Evolutionary conservation across 2,888 invertebrate genomes (phyloP), one percentile per base, ranked within the genome.

Genomic region (Yponomeuta sedellus): DNA sequence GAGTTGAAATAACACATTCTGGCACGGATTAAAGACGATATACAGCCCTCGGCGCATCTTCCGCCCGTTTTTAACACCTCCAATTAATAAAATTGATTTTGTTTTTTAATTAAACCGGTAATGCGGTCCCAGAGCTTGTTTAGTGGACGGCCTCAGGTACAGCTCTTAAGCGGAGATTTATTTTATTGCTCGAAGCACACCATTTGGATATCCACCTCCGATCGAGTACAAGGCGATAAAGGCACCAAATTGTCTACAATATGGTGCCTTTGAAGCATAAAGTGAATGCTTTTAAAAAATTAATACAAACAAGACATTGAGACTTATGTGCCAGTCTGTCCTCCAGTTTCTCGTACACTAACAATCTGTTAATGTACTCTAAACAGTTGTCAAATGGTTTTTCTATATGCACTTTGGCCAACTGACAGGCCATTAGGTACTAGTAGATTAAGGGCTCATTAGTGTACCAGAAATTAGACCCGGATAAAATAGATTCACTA

Each of bases 41-140:
- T 90, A 90, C 85, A 89, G 85, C 77, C 84, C 74, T 73, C 82
- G 81, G 79, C 83, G 85, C 81, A 81, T 86, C 87, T 87, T 88
- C 88, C 89, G 88, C 84, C 89, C 89, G 85, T 88, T 90, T 88
- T 91, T 91, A 90, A 90, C 91, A 89, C 90, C 88, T 86, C 88
- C 91, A 91, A 91, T 91, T 91, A 91, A 91, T 90, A 91, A 91
- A 91, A 89, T 90, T 90, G 89, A 88, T 89, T 91, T 91, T 86
- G 88, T 89, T 91, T 91, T 91, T 90, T 91, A 90, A 91, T 90
- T 91, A 90, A 85, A 84, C 81, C 79, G 77, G 86, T 86, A 86
- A 86, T 85, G 87, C 86, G 78, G 44, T 52, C 44, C 44, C 44
- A 79, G 70, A 80, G 84, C 85, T 83, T 85, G 87, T 87, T 86